Evolutionary conservation across 2,888 invertebrate species (phyloP).

Genomic region (Aphrophora alni): DNA sequence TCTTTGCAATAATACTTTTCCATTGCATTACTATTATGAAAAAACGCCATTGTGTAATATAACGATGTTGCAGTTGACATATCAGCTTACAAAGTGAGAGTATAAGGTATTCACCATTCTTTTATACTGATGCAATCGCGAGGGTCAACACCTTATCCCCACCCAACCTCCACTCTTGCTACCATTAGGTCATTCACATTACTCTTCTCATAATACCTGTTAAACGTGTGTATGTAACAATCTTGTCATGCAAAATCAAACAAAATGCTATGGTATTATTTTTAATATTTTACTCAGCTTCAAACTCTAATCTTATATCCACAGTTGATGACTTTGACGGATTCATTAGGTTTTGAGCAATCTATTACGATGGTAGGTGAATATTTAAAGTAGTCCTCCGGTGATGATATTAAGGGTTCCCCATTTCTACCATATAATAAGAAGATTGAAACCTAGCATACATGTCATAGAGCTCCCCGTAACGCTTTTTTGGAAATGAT

Average conservation of each 20-base stretch:
- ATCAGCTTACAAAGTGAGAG: no score
- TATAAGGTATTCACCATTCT: no score
- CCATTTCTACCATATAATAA: constrained; percentile 31
- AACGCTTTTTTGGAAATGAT: constrained; percentile 50
- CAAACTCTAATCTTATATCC: constrained; percentile 49
- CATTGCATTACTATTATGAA: no score
- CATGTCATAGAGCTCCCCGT: constrained; percentile 50
- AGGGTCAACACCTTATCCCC: no score
- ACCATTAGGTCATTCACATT: no score
- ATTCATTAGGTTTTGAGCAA: constrained; percentile 43
- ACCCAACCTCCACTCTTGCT: no score
- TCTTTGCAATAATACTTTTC: no score
- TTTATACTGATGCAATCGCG: no score
- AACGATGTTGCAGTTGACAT: no score
- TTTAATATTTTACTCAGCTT: constrained; percentile 41
- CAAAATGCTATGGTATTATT: constrained; percentile 32
- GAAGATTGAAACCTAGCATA: constrained; percentile 50
- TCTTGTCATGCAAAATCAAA: constrained; percentile 38
- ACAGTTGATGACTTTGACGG: constrained; percentile 48
- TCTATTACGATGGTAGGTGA: constrained; percentile 41
- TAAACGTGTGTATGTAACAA: constrained; percentile 39
- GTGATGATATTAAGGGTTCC: constrained; percentile 42
- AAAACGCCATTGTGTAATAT: no score
- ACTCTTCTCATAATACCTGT: constrained; percentile 30
- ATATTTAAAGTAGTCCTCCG: constrained; percentile 49